Evolutionary conservation across 2,113 vertebrate species (phyloP).

Genomic region (Tichodroma muraria): DNA sequence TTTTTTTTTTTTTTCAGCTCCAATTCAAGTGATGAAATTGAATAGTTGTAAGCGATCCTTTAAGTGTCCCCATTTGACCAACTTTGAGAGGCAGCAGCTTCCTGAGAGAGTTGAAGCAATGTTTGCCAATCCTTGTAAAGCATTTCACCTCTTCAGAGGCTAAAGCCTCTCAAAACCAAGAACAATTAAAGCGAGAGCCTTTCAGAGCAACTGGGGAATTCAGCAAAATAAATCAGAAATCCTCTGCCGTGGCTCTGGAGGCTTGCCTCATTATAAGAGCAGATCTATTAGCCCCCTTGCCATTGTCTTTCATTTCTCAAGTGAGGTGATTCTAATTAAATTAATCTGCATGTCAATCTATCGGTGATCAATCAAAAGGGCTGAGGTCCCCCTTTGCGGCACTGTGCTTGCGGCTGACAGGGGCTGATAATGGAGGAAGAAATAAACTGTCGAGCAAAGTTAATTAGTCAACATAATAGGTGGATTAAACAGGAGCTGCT

Average conservation of each 20-base stretch:
- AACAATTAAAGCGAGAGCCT: constrained; percentile 83
- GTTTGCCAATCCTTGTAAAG: constrained; percentile 75
- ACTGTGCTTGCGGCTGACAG: constrained; percentile 78
- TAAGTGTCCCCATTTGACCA: constrained; percentile 52
- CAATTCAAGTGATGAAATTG: neutral
- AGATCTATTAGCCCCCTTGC: constrained; percentile 82
- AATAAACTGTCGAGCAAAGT: constrained; percentile 83
- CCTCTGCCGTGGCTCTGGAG: constrained; percentile 72
- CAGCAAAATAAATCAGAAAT: constrained; percentile 80
- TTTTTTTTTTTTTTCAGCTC: neutral
- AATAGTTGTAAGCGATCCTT: constrained; percentile 41
- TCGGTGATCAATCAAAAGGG: constrained; percentile 85
- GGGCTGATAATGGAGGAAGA: constrained; percentile 84
- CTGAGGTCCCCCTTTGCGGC: constrained; percentile 71
- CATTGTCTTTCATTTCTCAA: constrained; percentile 86
- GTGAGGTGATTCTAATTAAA: constrained; percentile 90
- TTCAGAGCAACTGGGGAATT: constrained; percentile 73
- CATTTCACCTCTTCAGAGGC: constrained; percentile 75
- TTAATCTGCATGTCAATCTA: constrained; percentile 90
- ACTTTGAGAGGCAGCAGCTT: constrained; percentile 55
- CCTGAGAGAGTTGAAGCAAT: constrained; percentile 55
- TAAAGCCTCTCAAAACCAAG: constrained; percentile 78
- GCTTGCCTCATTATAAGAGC: constrained; percentile 78
- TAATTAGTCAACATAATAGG: constrained; percentile 89
- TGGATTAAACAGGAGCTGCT: constrained; percentile 81